Evolutionary conservation across 2,113 vertebrate genomes (phyloP), one percentile per base, ranked within the genome.

Genomic region (Pluvianellus socialis): DNA sequence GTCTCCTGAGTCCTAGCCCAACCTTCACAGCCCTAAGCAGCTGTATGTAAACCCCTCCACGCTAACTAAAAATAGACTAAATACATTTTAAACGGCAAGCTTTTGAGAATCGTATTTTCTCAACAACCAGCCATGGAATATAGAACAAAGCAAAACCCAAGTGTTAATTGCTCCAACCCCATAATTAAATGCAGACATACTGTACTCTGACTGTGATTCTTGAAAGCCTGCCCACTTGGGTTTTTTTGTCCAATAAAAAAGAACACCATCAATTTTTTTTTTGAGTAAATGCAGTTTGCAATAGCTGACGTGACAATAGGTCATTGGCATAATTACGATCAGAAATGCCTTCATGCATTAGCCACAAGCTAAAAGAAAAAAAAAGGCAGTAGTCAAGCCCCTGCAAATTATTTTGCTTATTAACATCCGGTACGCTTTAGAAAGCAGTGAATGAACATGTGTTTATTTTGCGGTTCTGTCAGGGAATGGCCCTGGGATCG

Each of bases 131-230:
- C 83, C 76, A 74, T 74, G 88, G 96, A 96, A 92, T 92, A 96
- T 67, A 92, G 95, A 96, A 97, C 91, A 97, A 97, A 97, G 96
- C 77, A 89, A 84, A 91, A 67, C 77, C 73, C 77, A 87, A 96
- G 96, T 95, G 96, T 95, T 94, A 95, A 96, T 96, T 96, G 97
- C 94, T 96, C 84, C 96, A 97, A 61, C 61, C n/a, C 53, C 58
- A 27, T 97, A 97, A 97, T 97, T 96, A 96, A 96, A 97, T 92
- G 92, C 97, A 97, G 95, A 91, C 96, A 82, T 94, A 97, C 94
- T 96, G 92, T 97, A 95, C 92, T 76, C 91, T 70, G 93, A 94
- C 88, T 96, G 95, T 92, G 97, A 92, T 95, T 96, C 95, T 97
- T 97, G 97, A 97, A 97, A 97, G 73, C 84, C 55, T 96, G 94